Percentiles rank a stretch among this genome's conserved stretches.
Evolutionary conservation across 2,888 invertebrate species (phyloP).

Genomic region (Deroplatys truncata): DNA sequence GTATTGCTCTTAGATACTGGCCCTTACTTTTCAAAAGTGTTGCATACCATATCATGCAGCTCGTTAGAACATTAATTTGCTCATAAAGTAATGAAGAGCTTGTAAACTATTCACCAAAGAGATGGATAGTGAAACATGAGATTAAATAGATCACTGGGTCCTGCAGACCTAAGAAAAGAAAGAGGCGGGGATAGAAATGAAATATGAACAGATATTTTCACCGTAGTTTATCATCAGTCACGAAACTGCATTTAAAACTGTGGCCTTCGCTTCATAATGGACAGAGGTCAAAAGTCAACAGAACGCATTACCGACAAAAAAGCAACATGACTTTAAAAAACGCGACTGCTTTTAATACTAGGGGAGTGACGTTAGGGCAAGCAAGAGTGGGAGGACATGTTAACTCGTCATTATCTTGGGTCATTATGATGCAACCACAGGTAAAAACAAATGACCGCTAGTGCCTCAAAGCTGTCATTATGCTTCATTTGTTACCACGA

Average conservation of each 20-base stretch:
- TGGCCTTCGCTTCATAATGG: conserved; percentile 19
- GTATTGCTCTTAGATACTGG: too few species aligned
- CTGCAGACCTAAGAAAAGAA: conserved; percentile 1
- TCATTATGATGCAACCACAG: conserved; percentile 15
- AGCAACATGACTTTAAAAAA: conserved; percentile 10
- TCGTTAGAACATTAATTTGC: not conserved
- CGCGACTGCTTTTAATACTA: conserved; percentile 11
- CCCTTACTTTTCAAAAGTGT: not conserved
- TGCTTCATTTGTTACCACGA: conserved; percentile 23
- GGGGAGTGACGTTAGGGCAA: not conserved
- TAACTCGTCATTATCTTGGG: conserved; percentile 6
- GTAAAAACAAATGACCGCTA: conserved; percentile 22
- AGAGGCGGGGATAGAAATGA: conserved; percentile 6
- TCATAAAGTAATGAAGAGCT: not conserved
- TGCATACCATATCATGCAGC: not conserved
- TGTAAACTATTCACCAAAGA: not conserved
- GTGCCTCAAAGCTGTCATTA: conserved; percentile 23
- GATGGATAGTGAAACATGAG: not conserved
- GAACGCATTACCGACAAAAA: conserved; percentile 20
- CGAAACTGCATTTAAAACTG: conserved; percentile 20
- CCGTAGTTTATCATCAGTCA: conserved; percentile 19
- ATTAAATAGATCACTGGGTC: conserved; percentile 6
- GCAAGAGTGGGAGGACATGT: conserved; percentile 12
- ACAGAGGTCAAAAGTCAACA: conserved; percentile 20
- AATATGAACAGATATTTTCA: conserved; percentile 19